Evolutionary conservation across 2,113 vertebrate genomes (phyloP), one percentile per base, ranked within the genome.

Genomic region (Caracal caracal): DNA sequence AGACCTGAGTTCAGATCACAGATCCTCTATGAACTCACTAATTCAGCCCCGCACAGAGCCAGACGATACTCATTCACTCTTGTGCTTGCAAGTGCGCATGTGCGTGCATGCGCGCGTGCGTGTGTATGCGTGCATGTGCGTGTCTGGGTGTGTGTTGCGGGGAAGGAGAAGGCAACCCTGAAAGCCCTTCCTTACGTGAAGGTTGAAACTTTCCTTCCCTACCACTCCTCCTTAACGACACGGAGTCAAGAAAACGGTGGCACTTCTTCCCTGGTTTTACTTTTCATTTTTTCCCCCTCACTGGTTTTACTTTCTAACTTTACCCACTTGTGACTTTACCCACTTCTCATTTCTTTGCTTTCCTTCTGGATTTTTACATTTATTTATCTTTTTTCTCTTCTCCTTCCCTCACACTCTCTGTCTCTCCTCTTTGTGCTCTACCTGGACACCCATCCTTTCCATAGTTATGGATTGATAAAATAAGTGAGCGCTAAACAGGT

Each of bases 1-100:
- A 90, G 61, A 90, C 93, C 78, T 73, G 49, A 76, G 70, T 76
- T 93, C 96, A 86, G 56, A 26, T 87, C 56, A 66, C 66, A 94
- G n/a, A 66, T 33, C 24, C 56, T 89, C 80, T 51, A 28, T 20
- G n/a, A 78, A 9, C 37, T 71, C 33, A 61, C 9, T 33, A 40
- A 16, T 26, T 68, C 70, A 76, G 30, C 47, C 89, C 78, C 59
- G 65, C n/a, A 66, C 35, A 33, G 15, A 75, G 19, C 28, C 37
- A 70, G 70, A 11, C 0, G 1, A 68, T 26, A 19, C n/a, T 65
- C 30, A 8, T 11, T 22, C 70, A 12, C 28, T 37, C 2, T 24
- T 24, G 2, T 51, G 17, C 17, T 1, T 8, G 15, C 12, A 8
- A 20, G 10, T 17, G 16, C 9, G 28, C 6, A 0, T 22, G 33